Conservation (phyloP, 2,888 invertebrate species). For the Tromatobia lineatoria region DNA sequence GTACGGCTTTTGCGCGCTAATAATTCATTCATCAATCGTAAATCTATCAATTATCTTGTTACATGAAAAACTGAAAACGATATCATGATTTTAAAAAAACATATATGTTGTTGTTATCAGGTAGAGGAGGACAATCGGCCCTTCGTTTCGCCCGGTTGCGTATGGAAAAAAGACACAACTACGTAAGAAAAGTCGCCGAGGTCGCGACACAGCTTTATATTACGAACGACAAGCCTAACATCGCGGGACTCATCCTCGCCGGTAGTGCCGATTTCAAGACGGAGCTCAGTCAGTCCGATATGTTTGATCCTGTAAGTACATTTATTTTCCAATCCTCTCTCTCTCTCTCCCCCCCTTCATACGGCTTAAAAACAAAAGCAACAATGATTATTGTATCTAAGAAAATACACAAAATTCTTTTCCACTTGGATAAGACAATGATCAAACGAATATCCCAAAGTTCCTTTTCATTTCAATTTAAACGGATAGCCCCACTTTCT, state of each 20-base stretch:
- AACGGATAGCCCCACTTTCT: no score
- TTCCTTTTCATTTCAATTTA: no score
- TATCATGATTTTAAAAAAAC: not conserved
- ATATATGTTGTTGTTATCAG: slow-evolving; percentile 80
- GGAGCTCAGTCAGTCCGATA: slow-evolving; percentile 99
- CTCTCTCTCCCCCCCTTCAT: no score
- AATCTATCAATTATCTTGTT: not conserved
- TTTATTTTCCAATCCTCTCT: not conserved
- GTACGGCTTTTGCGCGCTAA: not conserved
- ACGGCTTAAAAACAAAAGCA: no score
- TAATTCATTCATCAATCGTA: no score
- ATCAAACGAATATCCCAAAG: no score
- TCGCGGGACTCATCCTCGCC: slow-evolving; percentile 98
- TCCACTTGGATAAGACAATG: no score
- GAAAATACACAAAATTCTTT: no score
- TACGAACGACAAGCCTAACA: slow-evolving; percentile 98
- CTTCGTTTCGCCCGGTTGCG: slow-evolving; percentile 99
- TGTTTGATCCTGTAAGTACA: slow-evolving; percentile 98
- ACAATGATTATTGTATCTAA: no score
- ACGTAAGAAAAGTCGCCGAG: slow-evolving; percentile 99
- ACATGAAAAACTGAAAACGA: no score
- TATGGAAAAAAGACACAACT: slow-evolving; percentile 99
- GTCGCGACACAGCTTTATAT: slow-evolving; percentile 99
- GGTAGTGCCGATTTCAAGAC: slow-evolving; percentile 99
- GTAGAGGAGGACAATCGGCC: slow-evolving; percentile 99